Evolutionary conservation across 2,797 vertebrate genomes (phyloP), one percentile per base, ranked within the genome.

Genomic region (Chaetodon trifasciatus): DNA sequence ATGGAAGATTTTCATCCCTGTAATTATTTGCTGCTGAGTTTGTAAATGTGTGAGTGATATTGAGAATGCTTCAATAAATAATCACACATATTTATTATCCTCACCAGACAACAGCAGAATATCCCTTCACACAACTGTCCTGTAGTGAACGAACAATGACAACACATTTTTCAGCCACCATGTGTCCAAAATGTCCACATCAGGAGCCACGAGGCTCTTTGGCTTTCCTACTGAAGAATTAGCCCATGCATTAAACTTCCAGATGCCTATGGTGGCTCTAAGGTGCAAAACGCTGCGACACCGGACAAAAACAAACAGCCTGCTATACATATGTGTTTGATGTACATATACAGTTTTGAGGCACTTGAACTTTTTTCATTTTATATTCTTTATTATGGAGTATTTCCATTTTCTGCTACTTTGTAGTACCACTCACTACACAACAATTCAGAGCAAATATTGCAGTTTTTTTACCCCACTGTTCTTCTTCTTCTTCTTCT

Each of bases 181-280:
- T 84, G 87, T 94, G 95, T 95, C 92, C 89, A 92, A 95, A 93
- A 95, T 94, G 92, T 83, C 63, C 53, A 95, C 92, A 95, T 94
- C 93, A 95, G 95, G 28, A 57, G 50, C 5, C 21, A 23, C 0
- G 93, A 96, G 65, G 42, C 17, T 91, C 94, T 96, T 97, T 96
- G 96, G 94, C 96, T 96, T 96, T 94, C 94, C 93, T 95, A 94
- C 94, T 95, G 93, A 96, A 96, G 96, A 96, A 96, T 96, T 93
- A 93, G 93, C 95, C 96, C 95, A 96, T 96, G 96, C 95, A 97
- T 96, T 96, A 94, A 95, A 94, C 95, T 95, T 94, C 92, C 96
- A 96, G 96, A 96, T 95, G 95, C 95, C 93, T 63, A 19, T 7
- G 5, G 56, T 24, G 28, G 3, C 23, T 70, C 13, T 35, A 9